Evolutionary conservation across 2,888 invertebrate genomes (phyloP).

Genomic region (Orthosia incerta): DNA sequence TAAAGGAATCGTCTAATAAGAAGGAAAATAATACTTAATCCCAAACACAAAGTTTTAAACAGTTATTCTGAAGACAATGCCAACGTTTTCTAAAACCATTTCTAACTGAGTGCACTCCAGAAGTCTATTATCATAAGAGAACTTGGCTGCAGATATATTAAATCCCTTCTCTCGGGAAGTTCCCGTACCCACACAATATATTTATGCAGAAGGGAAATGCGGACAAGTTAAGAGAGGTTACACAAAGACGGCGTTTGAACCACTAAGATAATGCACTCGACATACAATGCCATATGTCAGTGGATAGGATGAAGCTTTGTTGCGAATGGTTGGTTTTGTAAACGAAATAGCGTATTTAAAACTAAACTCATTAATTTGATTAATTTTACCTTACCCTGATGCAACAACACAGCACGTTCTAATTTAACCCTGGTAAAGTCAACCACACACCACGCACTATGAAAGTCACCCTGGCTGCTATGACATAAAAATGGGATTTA

Average conservation of each 20-base stretch:
- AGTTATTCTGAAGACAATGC: conserved; percentile 58
- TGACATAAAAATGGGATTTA: too few species aligned
- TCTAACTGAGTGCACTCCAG: conserved; percentile 65
- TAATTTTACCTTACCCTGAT: background rate
- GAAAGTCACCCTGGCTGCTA: too few species aligned
- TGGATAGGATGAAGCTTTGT: background rate
- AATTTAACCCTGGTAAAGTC: too few species aligned
- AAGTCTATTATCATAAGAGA: conserved; percentile 69
- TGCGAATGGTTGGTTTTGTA: background rate
- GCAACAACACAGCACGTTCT: too few species aligned
- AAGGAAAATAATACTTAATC: conserved; percentile 37
- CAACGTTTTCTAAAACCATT: conserved; percentile 63
- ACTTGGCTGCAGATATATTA: conserved; percentile 67
- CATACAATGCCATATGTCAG: background rate
- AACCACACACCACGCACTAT: too few species aligned
- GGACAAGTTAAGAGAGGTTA: background rate
- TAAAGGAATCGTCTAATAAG: conserved; percentile 18
- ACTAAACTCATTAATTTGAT: background rate
- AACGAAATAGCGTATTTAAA: background rate
- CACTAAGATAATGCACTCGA: background rate
- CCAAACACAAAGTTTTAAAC: conserved; percentile 38
- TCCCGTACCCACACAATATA: conserved; percentile 51
- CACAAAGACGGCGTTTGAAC: background rate
- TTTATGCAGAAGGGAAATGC: conserved; percentile 52
- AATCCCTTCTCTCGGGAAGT: conserved; percentile 62